Conservation (phyloP, 2,888 invertebrate genomes). For the Cylindroiulus punctatus region DNA sequence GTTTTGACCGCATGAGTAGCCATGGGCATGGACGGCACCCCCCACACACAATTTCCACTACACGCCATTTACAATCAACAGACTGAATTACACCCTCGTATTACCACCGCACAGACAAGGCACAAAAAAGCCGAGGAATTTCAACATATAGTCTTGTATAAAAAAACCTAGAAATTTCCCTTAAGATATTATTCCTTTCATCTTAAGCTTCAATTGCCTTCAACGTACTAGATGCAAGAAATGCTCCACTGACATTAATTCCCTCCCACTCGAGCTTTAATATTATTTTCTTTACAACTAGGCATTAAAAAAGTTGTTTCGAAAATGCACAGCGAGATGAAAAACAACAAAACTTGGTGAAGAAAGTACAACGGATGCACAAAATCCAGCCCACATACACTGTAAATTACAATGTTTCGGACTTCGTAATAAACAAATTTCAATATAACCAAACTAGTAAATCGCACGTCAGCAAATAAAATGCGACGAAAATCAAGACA, state of each 20-base stretch:
- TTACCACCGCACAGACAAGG: not conserved
- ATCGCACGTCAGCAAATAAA: too few species aligned
- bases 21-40: conserved; percentile 20
- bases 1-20: conserved; percentile 42
- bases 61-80: conserved; percentile 45
- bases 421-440: not conserved
- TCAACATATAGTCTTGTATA: not conserved
- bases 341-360: not conserved
- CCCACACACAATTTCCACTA: conserved; percentile 30
- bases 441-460: too few species aligned
- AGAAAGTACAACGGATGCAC: not conserved
- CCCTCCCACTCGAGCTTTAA: conserved; percentile 4
- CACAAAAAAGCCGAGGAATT: conserved; percentile 24
- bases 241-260: conserved; percentile 45
- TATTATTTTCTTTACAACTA: conserved; percentile 1
- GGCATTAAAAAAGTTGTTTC: not conserved
- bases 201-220: conserved; percentile 30
- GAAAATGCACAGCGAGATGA: not conserved
- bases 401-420: not conserved
- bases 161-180: not conserved
- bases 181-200: not conserved
- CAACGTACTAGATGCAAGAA: conserved; percentile 27
- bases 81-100: conserved; percentile 30
- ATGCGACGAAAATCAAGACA: too few species aligned
- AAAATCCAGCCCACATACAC: not conserved